These are phyloP conservation scores for Timandra comae DNA, from an alignment of 2,888 invertebrate species.

Conservation along the genomic window DNA sequence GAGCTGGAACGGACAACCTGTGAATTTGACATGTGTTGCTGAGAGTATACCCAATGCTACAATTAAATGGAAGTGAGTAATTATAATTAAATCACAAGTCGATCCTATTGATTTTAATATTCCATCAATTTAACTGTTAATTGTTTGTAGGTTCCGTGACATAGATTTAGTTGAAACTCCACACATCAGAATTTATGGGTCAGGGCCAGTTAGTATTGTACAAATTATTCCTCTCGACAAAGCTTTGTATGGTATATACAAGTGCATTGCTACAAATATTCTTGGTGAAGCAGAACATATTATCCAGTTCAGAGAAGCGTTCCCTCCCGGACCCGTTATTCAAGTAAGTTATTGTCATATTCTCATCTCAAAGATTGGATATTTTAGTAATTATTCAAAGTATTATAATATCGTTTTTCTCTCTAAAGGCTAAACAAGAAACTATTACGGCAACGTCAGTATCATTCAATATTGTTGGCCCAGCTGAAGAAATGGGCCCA, in stretches of 20 bases:
- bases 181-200: constrained; percentile 78
- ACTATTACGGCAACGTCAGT: constrained; percentile 90
- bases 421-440: constrained; percentile 78
- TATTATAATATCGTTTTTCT: constrained; percentile 4
- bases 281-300: constrained; percentile 81
- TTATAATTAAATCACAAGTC: neutral
- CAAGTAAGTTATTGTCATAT: constrained; percentile 45
- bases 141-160: constrained; percentile 61
- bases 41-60: constrained; percentile 94
- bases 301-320: constrained; percentile 86
- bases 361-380: neutral
- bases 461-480: constrained; percentile 86
- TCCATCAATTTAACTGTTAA: constrained; percentile 1
- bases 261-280: constrained; percentile 87
- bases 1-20: constrained; percentile 88
- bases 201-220: constrained; percentile 84
- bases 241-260: constrained; percentile 84
- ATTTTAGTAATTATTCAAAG: constrained; percentile 2
- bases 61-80: constrained; percentile 85
- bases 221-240: constrained; percentile 81
- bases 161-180: constrained; percentile 73
- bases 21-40: constrained; percentile 92
- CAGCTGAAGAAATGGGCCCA: constrained; percentile 84
- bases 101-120: neutral
- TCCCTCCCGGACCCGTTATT: constrained; percentile 80